Conservation (phyloP, 2,888 invertebrate species). For the Lamellibrachia satsuma region DNA sequence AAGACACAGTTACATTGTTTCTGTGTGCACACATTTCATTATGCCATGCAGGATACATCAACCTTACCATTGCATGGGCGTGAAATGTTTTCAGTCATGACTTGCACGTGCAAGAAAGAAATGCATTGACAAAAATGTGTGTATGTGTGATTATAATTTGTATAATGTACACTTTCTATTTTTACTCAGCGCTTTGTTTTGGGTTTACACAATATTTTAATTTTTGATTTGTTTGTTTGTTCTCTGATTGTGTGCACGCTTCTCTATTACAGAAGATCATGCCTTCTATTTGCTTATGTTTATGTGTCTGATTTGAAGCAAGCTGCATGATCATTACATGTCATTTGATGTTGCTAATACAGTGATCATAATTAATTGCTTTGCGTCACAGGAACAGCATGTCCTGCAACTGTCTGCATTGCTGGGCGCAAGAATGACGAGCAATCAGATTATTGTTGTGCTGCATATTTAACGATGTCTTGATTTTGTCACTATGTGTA, state of each 20-base stretch:
- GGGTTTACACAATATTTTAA: not conserved
- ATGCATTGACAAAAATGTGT: not conserved
- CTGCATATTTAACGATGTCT: not conserved
- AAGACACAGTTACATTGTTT: not conserved
- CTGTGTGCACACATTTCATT: not conserved
- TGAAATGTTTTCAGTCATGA: not conserved
- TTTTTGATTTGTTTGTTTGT: not conserved
- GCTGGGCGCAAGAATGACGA: not conserved
- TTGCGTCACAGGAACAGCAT: not conserved
- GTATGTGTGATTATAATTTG: not conserved
- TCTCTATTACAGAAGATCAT: not conserved
- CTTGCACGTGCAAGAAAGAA: not conserved
- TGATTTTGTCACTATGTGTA: constrained; percentile 1
- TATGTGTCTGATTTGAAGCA: not conserved
- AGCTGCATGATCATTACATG: constrained; percentile 11
- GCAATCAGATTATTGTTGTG: not conserved
- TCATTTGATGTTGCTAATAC: not conserved
- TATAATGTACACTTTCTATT: not conserved
- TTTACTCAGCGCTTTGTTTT: not conserved
- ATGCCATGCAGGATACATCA: not conserved
- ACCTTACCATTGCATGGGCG: not conserved
- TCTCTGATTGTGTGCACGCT: not conserved
- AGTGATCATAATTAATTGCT: not conserved
- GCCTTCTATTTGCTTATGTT: not conserved
- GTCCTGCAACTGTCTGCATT: not conserved